These are phyloP conservation scores for Megalops atlanticus DNA, from an alignment of 2,113 vertebrate species.

Conservation along the genomic window DNA sequence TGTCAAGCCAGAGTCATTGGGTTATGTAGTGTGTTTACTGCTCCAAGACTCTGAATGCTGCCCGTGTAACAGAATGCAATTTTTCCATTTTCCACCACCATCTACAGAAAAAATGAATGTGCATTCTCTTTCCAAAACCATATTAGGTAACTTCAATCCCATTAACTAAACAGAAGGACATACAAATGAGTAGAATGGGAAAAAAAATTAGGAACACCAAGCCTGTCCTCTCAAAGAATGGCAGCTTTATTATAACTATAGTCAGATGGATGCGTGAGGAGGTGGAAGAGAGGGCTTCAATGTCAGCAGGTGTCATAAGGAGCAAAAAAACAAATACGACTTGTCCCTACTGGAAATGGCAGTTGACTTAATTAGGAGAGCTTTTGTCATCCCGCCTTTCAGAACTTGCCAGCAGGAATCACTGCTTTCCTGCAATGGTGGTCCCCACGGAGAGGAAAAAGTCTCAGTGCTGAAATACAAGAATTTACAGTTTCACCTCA, in stretches of 20 bases:
- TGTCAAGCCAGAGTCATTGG: neutral
- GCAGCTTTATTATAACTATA: neutral
- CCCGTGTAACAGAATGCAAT: neutral
- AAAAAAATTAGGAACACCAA: neutral
- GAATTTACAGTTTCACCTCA: too few species aligned
- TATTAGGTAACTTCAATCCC: neutral
- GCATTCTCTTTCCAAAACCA: too few species aligned
- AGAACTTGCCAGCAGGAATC: neutral
- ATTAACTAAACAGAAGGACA: neutral
- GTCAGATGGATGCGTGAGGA: neutral
- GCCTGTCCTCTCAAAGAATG: neutral
- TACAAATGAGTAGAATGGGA: neutral
- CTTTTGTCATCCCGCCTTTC: neutral
- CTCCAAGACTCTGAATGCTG: neutral
- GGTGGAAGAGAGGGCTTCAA: neutral
- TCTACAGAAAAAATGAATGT: too few species aligned
- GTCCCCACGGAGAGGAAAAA: too few species aligned
- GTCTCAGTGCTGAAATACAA: too few species aligned
- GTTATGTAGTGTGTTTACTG: neutral
- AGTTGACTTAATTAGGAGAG: neutral
- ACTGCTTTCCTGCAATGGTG: too few species aligned
- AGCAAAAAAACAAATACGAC: neutral
- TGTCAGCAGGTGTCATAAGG: neutral
- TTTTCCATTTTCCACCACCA: neutral
- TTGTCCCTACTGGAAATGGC: neutral